Base-by-base conservation (phyloP, 2,797 vertebrate species). In the Aythya fuligula region DNA sequence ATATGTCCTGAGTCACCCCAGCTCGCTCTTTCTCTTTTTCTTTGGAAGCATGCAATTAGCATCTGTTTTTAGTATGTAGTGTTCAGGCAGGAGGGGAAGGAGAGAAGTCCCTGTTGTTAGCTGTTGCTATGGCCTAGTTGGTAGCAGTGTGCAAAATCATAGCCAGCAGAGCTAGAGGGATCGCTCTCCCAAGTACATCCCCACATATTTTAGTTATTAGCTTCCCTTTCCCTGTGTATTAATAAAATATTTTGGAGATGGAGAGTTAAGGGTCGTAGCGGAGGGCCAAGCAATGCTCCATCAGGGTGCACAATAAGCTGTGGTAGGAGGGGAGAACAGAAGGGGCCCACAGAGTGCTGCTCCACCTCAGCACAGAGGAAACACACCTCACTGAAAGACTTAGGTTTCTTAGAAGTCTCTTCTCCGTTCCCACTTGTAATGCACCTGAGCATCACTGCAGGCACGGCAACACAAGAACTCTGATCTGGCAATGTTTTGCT, bases 1-100 rank as follows among this genome's bases (percentile, higher is more conserved):
- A 60, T 80, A 70, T 71, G 90, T 90, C 96, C 95, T 75, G 51
- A 76, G 57, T 76, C 72, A 94, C 78, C 89, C 94, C 69, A 76
- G 54, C 47, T 54, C 1, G 5, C 58, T 92, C 87, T 92, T 95
- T 81, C 93, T 91, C 87, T 93, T 96, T 97, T 95, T 91, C 95
- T 87, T 80, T 80, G 85, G 67, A 97, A 97, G 83, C 45, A 17
- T 95, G 67, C 64, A 96, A 96, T 97, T 97, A 97, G 85, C 94
- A 86, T 97, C 97, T 97, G 95, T 93, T 97, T 95, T 95, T 96
- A 94, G 89, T 90, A 66, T 87, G 75, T 53, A 83, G 69, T 1
- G 1, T 94, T 93, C 28, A 20, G 78, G 64, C 43, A 79, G 90
- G 73, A 91, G 61, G 49, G 93, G 72, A 70, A 79, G 94, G 89